Evolutionary conservation across 2,113 vertebrate genomes (phyloP).

Genomic region (Austrofundulus limnaeus): DNA sequence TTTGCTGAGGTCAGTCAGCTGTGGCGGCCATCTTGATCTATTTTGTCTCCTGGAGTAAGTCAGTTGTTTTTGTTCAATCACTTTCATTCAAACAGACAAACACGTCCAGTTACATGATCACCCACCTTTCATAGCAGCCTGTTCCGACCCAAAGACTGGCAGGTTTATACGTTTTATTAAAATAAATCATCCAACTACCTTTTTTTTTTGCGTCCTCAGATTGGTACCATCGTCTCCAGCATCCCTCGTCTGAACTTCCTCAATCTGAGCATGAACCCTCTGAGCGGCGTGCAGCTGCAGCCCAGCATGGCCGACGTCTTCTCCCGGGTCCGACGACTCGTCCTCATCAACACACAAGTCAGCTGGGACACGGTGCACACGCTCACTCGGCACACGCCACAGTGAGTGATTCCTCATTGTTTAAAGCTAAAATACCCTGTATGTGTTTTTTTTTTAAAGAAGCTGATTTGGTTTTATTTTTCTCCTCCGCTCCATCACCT

Average conservation of each 20-base stretch:
- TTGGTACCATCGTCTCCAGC: constrained; percentile 95
- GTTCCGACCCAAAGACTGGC: too few relatives aligned
- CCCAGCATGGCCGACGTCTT: constrained; percentile 86
- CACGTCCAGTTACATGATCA: too few relatives aligned
- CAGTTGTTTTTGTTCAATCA: too few relatives aligned
- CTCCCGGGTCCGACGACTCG: constrained; percentile 87
- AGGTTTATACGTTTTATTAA: neutral
- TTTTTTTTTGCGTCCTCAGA: constrained; percentile 70
- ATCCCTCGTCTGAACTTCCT: constrained; percentile 95
- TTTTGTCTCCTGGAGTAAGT: too few relatives aligned
- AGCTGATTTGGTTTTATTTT: too few relatives aligned
- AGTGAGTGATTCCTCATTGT: constrained; percentile 80
- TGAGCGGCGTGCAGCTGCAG: constrained; percentile 86
- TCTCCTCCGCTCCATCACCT: neutral
- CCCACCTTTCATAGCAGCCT: too few relatives aligned
- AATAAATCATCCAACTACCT: too few relatives aligned
- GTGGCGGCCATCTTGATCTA: too few relatives aligned
- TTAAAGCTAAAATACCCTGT: neutral
- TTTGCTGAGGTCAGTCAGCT: too few relatives aligned
- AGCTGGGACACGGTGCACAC: constrained; percentile 96
- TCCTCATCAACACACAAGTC: constrained; percentile 95
- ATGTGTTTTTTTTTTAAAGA: too few relatives aligned
- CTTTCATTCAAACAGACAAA: too few relatives aligned
- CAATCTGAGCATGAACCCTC: constrained; percentile 97
- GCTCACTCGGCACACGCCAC: constrained; percentile 87